Base-by-base conservation (phyloP, 2,888 invertebrate species). In the Callyntrura sp. region DNA sequence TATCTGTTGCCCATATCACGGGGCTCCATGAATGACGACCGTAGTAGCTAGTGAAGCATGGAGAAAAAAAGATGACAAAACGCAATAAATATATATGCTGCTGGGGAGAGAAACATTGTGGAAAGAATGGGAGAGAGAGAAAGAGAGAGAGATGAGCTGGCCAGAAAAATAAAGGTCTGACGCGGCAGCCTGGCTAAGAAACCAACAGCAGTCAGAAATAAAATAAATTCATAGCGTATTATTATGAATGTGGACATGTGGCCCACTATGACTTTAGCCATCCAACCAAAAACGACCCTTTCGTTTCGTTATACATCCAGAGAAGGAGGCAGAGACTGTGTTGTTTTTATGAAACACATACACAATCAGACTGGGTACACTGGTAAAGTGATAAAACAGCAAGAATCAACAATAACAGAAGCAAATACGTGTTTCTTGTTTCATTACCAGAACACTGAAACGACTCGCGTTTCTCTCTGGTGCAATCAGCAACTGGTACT, bases 171-270 rank as follows among this genome's bases (percentile, higher is more conserved):
- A 70, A 84, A 84, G 51, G 68, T 62, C 68, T 28, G 51, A 25
- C 48, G 25, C 65, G 6, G 55, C 43, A 81, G 60, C 78, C 43
- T 62, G 78, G 65, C 70, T 70, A 87, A 87, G 76, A 88, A 83
- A 76, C 73, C 51, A 76, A 88, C 83, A 78, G 55, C 55, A 83
- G 62, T 83, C 65, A 12, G 68, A 87, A 82, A 70, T 81, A 85
- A 79, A 83, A 78, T 82, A 83, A 82, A 88, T 78, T 85, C 78
- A 88, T 68, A 23, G 82, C 55, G 12, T 85, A 57, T 68, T 70
- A 73, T 79, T 76, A 85, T 88, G 85, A 85, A 90, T 88, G 85
- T 90, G 88, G 90, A 91, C 91, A 91, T 91, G 90, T 91, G 91
- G 91, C 91, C 70, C 60, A 73, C 78, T 85, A 79, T 73, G 90